These are phyloP conservation scores for Argyrosomus regius DNA, from an alignment of 2,797 vertebrate genomes.

Conservation along the genomic window DNA sequence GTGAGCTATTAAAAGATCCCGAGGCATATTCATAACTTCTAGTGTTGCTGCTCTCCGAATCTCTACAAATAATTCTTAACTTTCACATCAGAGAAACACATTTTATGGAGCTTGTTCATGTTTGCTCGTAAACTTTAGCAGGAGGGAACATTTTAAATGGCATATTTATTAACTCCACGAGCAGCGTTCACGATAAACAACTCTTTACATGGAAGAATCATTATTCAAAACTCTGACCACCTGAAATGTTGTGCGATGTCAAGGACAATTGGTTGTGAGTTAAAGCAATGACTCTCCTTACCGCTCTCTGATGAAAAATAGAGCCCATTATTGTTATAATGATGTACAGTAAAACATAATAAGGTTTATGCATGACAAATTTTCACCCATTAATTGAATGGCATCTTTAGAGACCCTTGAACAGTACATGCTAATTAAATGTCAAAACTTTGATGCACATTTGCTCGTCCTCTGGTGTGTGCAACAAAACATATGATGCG, in stretches of 20 bases:
- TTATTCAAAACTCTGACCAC: constrained; percentile 7
- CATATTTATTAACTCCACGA: neutral
- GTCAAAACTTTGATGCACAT: neutral
- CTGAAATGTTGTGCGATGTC: neutral
- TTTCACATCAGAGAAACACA: neutral
- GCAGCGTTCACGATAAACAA: neutral
- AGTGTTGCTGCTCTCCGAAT: neutral
- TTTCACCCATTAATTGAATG: neutral
- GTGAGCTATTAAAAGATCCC: constrained; percentile 2
- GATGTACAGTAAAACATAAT: neutral
- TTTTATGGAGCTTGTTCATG: constrained; percentile 9
- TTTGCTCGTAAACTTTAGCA: neutral
- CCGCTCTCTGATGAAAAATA: neutral
- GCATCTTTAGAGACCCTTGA: neutral
- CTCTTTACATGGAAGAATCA: neutral
- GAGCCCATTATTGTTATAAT: neutral
- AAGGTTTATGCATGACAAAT: neutral
- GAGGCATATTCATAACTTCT: constrained; percentile 5
- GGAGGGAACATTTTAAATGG: neutral
- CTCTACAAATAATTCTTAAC: constrained; percentile 1
- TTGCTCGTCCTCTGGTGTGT: neutral
- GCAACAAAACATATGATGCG: neutral
- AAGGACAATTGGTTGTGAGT: neutral
- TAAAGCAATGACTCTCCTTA: neutral
- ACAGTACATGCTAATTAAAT: neutral